Percentiles rank a stretch among this genome's conserved stretches.
phyloP scores from a whole-genome alignment of 2,113 vertebrate species.

The Etia nguti region DNA sequence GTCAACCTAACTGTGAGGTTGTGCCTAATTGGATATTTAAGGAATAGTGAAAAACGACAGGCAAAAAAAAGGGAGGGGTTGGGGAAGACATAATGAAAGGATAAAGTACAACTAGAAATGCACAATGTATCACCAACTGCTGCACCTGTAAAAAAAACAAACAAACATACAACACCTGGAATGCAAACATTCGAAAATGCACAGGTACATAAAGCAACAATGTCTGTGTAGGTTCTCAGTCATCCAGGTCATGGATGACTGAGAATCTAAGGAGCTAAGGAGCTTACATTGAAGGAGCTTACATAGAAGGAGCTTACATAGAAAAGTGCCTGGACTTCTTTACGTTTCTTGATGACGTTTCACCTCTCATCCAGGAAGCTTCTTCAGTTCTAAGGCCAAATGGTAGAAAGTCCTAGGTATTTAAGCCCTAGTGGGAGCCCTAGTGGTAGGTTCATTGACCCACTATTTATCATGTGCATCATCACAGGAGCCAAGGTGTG shows the following conservation, averaged over 20 bases:
- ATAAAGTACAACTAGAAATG: not conserved
- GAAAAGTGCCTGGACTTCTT: not conserved
- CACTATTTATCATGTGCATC: not conserved
- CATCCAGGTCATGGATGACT: not conserved
- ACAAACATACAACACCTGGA: not conserved
- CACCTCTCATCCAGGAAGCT: not conserved
- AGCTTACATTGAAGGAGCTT: not conserved
- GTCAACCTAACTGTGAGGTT: not conserved
- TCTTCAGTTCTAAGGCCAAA: not conserved
- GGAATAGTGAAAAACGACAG: not conserved
- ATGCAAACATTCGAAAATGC: not conserved
- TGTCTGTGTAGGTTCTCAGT: not conserved
- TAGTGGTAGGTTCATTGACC: not conserved
- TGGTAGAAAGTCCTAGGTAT: not conserved
- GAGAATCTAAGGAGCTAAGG: too few species aligned
- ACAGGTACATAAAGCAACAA: not conserved
- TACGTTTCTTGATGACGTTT: not conserved
- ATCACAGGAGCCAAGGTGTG: not conserved
- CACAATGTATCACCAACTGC: not conserved
- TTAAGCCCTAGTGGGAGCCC: not conserved
- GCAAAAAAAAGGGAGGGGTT: not conserved
- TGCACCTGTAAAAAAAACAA: not conserved
- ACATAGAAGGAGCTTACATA: not conserved
- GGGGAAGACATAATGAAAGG: not conserved
- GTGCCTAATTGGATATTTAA: constrained; percentile 15